Base-by-base conservation (phyloP, 2,888 invertebrate genomes). In the Odiellus spinosus region DNA sequence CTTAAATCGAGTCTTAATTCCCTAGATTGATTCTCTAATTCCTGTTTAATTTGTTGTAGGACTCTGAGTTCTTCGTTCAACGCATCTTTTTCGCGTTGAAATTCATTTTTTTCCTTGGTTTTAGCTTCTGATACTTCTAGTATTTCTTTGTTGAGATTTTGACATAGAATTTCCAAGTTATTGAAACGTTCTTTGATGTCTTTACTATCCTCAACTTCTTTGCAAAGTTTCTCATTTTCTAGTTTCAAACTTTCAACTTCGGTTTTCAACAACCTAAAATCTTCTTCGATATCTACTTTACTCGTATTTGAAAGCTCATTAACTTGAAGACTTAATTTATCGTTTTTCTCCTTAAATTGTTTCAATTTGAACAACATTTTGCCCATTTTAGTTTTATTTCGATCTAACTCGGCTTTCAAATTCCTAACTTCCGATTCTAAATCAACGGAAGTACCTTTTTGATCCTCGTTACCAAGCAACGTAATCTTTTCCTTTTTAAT, bases 361-460 rank as follows among this genome's bases (percentile, higher is more conserved):
- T 86, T 88, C 39, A 88, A 67, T 64, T 86, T 88, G 59, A 81
- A 80, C 56, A 88, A 69, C 54, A 85, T 73, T 67, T 84, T 87
- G 2, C 76, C 75, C 26, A 78, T 76, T 62, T 84, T 84, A 0
- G 76, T 65, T 63, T 82, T 78, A 50, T 74, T 67, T 21, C 74
- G 68, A 53, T 75, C 73, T 8, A 80, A 70, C 56, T 82, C 80
- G 46, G 73, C 71, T 48, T 72, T 67, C 17, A 78, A 63, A 10
- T 41, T 39, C 35, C 49, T 50, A 40, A 51, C 53, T 17, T 42
- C 85, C 56, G 83, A 82, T 62, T 82, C 80, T 49, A 86, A 80
- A 6, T 84, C 77, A 47, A 85, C 81, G 41, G 86, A 69, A 59
- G 80, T 76, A 59, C 78, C 75, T 51, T 74, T 75, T 12, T 40